phyloP scores from a whole-genome alignment of 2,888 invertebrate species.

The Neoaliturus tenellus region DNA sequence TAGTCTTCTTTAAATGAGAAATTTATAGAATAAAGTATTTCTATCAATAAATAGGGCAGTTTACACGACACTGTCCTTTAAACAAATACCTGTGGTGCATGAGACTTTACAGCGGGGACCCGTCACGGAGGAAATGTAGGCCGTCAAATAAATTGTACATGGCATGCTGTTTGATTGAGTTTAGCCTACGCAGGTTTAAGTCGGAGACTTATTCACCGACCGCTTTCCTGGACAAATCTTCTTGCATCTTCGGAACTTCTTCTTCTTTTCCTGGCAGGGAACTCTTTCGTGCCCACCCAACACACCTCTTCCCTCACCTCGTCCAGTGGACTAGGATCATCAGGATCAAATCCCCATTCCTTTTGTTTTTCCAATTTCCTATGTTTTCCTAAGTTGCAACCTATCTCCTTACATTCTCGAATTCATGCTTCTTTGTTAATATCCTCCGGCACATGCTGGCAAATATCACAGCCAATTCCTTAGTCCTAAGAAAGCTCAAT shows the following conservation, averaged over 20 bases:
- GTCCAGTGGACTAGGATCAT: background rate
- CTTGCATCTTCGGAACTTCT: background rate
- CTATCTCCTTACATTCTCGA: background rate
- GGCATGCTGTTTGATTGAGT: no score
- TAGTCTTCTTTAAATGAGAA: no score
- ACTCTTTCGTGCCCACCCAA: background rate
- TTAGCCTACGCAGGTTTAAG: background rate
- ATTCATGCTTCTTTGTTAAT: background rate
- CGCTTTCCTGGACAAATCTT: background rate
- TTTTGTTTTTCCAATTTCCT: background rate
- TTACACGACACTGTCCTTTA: no score
- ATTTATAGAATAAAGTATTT: no score
- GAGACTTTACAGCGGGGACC: no score
- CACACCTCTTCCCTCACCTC: background rate
- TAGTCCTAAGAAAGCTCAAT: background rate
- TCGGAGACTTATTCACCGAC: constrained; percentile 1
- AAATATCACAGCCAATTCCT: background rate
- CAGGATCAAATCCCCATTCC: background rate
- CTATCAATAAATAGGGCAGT: no score
- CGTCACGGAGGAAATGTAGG: no score
- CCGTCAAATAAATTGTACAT: no score
- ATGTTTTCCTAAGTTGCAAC: background rate
- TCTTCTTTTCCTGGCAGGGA: background rate
- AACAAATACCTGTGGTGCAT: no score
- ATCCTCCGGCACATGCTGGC: background rate